Base-by-base conservation (phyloP, 2,113 vertebrate genomes). In the Ptilonorhynchus violaceus region DNA sequence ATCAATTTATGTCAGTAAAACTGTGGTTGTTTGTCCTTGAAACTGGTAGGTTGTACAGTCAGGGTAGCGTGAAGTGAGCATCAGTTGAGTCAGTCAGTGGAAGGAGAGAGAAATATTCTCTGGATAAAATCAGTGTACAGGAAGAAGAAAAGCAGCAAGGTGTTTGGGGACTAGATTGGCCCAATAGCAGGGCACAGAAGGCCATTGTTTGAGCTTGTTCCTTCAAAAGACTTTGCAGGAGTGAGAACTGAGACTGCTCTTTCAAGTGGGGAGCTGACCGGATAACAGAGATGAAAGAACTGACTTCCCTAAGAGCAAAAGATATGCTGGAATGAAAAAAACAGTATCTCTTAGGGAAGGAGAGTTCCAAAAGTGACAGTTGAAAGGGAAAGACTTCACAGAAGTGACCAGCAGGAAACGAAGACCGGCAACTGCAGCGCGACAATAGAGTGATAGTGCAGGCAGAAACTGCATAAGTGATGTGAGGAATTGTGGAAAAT, bases 301-400 rank as follows among this genome's bases (percentile, higher is more conserved):
- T 74, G 33, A 49, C 70, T 69, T 94, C 46, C 39, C 31, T 62
- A 52, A 89, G 55, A 80, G 78, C 52, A 85, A 93, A 85, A 37
- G 31, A 73, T 59, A 76, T 52, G 69, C 15, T 30, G 28, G 21
- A 74, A 47, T 31, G n/a, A 4, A 18, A 84, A 76, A 69, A 82
- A 78, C 31, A 25, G 15, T 0, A 41, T 4, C 55, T 84, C 8
- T 64, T 46, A n/a, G 84, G 60, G 39, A 73, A 64, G 56, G 31
- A 91, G 47, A 52, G 28, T 44, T 18, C 22, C 4, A 5, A 74
- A 91, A 92, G 68, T 63, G 73, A 52, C 33, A 75, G 68, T 47
- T 96, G 46, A 96, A 97, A 96, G 50, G 35, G 33, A 91, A 84
- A 59, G 33, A 74, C 67, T 88, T 94, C 94, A 95, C 25, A 97